Conservation (phyloP, 2,113 vertebrate species). For the Oryzias celebensis region DNA sequence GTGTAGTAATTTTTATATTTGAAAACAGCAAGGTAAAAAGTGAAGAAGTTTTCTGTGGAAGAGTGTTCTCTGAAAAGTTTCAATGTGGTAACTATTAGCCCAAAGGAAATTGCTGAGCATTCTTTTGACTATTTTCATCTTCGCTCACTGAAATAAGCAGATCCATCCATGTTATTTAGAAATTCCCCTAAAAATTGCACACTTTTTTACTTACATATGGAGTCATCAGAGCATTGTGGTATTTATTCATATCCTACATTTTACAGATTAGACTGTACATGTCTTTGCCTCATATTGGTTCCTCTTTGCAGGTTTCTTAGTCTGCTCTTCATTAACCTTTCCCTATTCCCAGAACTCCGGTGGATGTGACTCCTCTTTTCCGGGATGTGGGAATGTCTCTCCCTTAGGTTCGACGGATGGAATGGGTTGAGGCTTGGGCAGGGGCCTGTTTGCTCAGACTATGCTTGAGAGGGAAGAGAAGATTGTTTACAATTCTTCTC, state of each 20-base stretch:
- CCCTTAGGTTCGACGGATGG: constrained; percentile 67
- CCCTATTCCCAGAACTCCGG: constrained; percentile 73
- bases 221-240: not conserved
- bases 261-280: constrained; percentile 6
- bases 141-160: too few relatives aligned
- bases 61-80: too few relatives aligned
- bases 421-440: constrained; percentile 64
- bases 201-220: not conserved
- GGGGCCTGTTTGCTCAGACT: constrained; percentile 65
- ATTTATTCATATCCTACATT: not conserved
- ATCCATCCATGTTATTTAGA: too few relatives aligned
- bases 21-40: too few relatives aligned
- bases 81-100: too few relatives aligned
- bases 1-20: too few relatives aligned
- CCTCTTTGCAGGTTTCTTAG: constrained; percentile 38
- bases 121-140: too few relatives aligned
- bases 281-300: constrained; percentile 21
- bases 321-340: constrained; percentile 77
- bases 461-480: constrained; percentile 46
- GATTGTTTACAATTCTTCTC: constrained; percentile 22
- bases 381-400: constrained; percentile 72
- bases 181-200: too few relatives aligned
- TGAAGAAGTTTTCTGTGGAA: too few relatives aligned
- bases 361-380: constrained; percentile 76
- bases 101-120: too few relatives aligned